Percentiles rank a stretch among this genome's conserved stretches.
These are phyloP conservation scores for Caradrina clavipalpis DNA, from an alignment of 2,888 invertebrate species.

Conservation along the genomic window DNA sequence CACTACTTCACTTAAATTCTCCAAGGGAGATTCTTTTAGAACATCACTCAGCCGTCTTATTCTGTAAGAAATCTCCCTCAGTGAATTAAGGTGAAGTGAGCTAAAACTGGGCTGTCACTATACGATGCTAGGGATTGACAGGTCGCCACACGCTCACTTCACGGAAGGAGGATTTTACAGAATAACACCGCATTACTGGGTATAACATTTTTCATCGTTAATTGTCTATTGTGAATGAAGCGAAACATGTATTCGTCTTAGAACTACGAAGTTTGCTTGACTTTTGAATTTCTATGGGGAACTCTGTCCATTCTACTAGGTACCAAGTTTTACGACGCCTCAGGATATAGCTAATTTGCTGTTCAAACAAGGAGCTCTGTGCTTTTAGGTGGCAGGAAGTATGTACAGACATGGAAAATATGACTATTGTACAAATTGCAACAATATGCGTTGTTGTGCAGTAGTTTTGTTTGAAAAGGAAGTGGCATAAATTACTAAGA, in stretches of 20 bases:
- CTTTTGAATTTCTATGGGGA: conserved; percentile 13
- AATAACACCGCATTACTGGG: background rate
- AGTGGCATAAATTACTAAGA: background rate
- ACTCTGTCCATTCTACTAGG: conserved; percentile 10
- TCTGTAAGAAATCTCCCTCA: too few species aligned
- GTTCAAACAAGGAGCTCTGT: conserved; percentile 15
- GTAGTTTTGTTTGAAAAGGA: background rate
- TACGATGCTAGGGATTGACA: too few species aligned
- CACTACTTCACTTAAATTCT: too few species aligned
- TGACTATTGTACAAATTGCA: conserved; percentile 1
- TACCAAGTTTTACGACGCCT: conserved; percentile 32
- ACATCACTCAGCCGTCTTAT: too few species aligned
- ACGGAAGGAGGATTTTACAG: background rate
- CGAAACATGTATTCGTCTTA: conserved; percentile 3
- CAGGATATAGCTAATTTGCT: conserved; percentile 2
- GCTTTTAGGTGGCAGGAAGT: conserved; percentile 22
- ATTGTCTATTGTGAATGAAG: background rate
- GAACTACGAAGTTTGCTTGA: conserved; percentile 27
- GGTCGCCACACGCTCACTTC: too few species aligned
- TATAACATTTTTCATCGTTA: background rate
- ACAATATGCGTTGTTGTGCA: background rate
- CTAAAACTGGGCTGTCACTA: too few species aligned
- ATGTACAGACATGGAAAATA: background rate
- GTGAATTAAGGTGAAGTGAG: too few species aligned
- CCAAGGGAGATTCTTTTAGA: too few species aligned